A percentile compares a stretch with the other conserved stretches of the same genome.
These are phyloP conservation scores for Sylvia atricapilla DNA, from an alignment of 2,113 vertebrate species.

Conservation along the genomic window DNA sequence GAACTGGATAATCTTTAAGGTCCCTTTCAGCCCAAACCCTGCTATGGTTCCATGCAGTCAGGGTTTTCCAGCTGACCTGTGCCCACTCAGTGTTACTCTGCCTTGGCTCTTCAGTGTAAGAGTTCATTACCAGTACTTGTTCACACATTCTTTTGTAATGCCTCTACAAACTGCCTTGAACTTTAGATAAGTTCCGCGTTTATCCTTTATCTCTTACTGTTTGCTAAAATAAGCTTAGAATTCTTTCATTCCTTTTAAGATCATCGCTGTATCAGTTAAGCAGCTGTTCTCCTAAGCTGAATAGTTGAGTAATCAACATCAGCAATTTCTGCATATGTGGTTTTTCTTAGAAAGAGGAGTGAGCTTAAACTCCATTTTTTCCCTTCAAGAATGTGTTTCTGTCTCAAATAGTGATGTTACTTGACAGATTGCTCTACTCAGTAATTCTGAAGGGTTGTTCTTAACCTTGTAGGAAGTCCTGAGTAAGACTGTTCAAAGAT, in stretches of 20 bases:
- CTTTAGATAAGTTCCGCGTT: background rate
- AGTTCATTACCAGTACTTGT: background rate
- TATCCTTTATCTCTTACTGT: background rate
- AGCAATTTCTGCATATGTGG: background rate
- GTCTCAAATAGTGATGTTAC: background rate
- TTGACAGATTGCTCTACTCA: background rate
- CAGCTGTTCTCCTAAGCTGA: background rate
- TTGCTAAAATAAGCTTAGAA: background rate
- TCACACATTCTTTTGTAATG: background rate
- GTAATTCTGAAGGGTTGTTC: background rate
- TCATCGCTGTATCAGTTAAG: background rate
- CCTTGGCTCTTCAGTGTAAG: background rate
- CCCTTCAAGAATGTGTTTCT: background rate
- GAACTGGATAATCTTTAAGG: background rate
- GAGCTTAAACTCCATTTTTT: background rate
- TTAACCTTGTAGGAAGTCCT: background rate
- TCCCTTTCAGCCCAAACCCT: background rate
- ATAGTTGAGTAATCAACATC: background rate
- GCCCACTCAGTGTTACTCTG: background rate
- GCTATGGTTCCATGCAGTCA: background rate
- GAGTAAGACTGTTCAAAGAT: background rate
- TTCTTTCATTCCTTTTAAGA: background rate
- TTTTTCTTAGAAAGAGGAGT: background rate
- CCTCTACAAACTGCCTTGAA: background rate
- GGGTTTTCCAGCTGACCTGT: background rate